Base-by-base conservation (phyloP, 92 coral and sea anemone species). In the Meandrina meandrites region DNA sequence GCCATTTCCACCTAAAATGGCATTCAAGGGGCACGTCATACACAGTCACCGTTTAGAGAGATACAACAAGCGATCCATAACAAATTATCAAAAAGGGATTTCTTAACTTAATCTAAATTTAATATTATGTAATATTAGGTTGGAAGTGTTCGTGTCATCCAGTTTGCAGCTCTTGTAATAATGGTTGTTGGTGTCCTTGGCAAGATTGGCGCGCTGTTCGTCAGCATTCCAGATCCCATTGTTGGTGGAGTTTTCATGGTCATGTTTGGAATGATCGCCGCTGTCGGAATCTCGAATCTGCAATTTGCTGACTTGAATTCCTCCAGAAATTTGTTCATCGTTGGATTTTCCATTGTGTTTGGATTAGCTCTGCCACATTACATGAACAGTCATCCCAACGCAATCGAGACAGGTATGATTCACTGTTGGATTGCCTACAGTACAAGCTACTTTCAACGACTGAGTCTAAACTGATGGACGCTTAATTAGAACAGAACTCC, bases 91-190 rank as follows among this genome's bases (percentile, higher is more conserved):
- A 40, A 40, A 6, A 40, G 45, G 45, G 45, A 40, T 40, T 40
- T 40, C 45, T 40, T 2, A 40, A 40, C 6, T 40, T 40, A 40
- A 40, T 2, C 45, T 40, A 40, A 40, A 40, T 40, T 40, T 40
- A 2, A 40, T 40, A 2, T 40, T 40, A 40, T 6, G 45, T 6
- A 2, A 40, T 40, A 40, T 40, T 58, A 95, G 98, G 98, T 95
- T 83, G 98, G 98, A 69, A 95, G 98, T 81, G 86, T 89, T 36
- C 94, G 96, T 30, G 98, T 95, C 36, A 88, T 95, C 78, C 98
- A 95, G 88, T 86, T 80, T 64, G 98, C 93, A 15, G 98, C 92
- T 35, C 56, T 95, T 50, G 85, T 94, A 13, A 80, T 95, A 88
- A 84, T 95, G 66, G 35, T 88, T 17, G 81, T 95, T 13, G 98